Conservation (phyloP, 2,888 invertebrate genomes). For the Strigamia transsilvanica region DNA sequence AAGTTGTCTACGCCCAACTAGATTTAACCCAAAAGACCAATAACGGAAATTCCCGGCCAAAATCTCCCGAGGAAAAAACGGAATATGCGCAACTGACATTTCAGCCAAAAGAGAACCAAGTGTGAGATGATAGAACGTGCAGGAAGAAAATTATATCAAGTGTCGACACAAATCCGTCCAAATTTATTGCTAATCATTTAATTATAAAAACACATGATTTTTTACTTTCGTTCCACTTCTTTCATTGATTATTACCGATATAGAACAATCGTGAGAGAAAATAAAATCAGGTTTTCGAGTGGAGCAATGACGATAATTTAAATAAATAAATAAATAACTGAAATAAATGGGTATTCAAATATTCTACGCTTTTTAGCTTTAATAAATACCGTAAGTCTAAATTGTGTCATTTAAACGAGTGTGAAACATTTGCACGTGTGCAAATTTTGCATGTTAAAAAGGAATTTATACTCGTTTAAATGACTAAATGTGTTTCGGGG, state of each 20-base stretch:
- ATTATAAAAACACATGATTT: not conserved
- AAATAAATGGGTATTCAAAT: not conserved
- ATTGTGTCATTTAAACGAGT: no score
- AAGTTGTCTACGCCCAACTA: constrained; percentile 51
- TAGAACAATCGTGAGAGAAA: not conserved
- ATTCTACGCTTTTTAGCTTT: constrained; percentile 2
- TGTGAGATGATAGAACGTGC: not conserved
- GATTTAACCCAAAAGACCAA: constrained; percentile 34
- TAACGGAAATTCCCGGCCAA: not conserved
- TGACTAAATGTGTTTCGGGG: no score
- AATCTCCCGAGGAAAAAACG: constrained; percentile 51
- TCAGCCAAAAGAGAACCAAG: constrained; percentile 53
- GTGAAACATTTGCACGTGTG: no score
- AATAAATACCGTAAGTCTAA: not conserved
- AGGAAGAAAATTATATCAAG: not conserved
- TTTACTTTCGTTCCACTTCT: no score
- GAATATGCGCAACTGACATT: constrained; percentile 48
- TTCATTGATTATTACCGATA: no score
- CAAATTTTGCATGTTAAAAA: no score
- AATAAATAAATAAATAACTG: not conserved
- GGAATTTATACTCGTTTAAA: no score
- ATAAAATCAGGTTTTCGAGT: not conserved
- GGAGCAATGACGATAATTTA: not conserved
- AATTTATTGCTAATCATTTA: not conserved
- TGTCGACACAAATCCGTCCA: constrained; percentile 8